phyloP scores from a whole-genome alignment of 2,113 vertebrate genomes.

The human (Homo sapiens) region DNA sequence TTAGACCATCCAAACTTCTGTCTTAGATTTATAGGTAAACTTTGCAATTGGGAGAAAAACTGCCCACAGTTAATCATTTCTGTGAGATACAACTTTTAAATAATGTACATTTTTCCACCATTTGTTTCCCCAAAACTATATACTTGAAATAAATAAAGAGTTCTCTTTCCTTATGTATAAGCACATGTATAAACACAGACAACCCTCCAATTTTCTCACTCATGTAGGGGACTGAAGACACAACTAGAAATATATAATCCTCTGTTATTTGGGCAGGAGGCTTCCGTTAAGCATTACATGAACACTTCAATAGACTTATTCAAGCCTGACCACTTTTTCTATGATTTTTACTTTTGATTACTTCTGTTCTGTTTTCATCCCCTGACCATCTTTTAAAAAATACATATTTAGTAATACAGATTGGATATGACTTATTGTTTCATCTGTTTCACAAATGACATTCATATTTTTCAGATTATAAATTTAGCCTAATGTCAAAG shows the following conservation, averaged over 20 bases:
- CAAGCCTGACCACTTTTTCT: not conserved
- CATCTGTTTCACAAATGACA: not conserved
- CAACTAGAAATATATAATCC: not conserved
- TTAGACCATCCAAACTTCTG: not conserved
- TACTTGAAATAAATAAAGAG: not conserved
- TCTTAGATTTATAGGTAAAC: not conserved
- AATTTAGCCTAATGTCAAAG: not conserved
- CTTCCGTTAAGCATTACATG: not conserved
- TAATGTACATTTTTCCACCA: not conserved
- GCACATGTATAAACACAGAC: too few species aligned
- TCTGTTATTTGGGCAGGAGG: not conserved
- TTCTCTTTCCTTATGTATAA: not conserved
- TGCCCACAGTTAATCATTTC: not conserved
- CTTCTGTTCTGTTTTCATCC: not conserved
- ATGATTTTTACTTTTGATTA: not conserved
- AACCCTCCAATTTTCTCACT: not conserved
- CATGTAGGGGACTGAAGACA: not conserved
- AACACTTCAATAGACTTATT: not conserved
- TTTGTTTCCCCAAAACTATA: not conserved
- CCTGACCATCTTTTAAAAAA: not conserved
- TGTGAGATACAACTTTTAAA: not conserved
- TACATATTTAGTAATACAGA: not conserved
- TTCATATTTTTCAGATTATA: not conserved
- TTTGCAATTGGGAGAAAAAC: not conserved
- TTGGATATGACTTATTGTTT: not conserved